Evolutionary conservation across 35 echinoderm and acorn worm genomes (phyloP).

Genomic region (Lytechinus variegatus): DNA sequence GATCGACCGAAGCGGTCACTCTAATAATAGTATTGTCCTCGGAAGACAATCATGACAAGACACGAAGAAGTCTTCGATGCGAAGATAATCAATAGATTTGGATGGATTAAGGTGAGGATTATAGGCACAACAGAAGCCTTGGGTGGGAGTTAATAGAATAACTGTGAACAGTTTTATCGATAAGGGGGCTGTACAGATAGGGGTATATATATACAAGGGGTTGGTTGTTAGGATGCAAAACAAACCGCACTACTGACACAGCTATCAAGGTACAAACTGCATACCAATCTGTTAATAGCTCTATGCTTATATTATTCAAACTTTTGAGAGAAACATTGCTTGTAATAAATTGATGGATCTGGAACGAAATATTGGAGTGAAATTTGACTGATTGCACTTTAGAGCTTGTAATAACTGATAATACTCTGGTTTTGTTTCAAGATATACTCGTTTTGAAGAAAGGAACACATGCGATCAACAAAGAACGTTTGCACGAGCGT

Average conservation of each 20-base stretch:
- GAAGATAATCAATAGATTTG: background rate
- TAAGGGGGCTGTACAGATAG: background rate
- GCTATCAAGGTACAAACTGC: no score
- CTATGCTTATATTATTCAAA: no score
- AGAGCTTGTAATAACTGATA: background rate
- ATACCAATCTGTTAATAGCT: no score
- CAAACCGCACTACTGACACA: background rate
- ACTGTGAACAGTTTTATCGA: background rate
- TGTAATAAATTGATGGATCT: no score
- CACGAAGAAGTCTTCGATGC: background rate
- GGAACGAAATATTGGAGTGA: no score
- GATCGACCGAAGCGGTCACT: background rate
- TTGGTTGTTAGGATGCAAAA: conserved; percentile 9
- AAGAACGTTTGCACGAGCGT: background rate
- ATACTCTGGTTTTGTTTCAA: no score
- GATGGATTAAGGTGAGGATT: background rate
- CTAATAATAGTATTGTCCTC: background rate
- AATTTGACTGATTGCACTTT: background rate
- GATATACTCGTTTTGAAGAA: background rate
- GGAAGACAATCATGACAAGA: background rate
- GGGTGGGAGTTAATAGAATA: background rate
- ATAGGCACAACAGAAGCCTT: background rate
- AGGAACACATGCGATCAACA: background rate
- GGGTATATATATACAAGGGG: background rate
- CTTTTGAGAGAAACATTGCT: no score